Conservation (phyloP, 2,113 vertebrate genomes). For the Pyxicephalus adspersus region DNA sequence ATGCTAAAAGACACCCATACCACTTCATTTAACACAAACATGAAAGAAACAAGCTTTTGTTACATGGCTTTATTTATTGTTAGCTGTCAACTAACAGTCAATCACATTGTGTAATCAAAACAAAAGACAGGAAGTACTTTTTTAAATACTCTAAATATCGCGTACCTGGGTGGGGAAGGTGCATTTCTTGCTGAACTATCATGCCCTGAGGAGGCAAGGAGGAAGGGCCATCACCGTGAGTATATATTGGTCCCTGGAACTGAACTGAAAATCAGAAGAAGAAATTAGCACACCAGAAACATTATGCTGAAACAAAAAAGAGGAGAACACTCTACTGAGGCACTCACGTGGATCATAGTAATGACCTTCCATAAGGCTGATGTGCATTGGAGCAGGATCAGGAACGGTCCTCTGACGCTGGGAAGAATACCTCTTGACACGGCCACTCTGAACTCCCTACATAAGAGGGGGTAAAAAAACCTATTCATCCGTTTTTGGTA, state of each 20-base stretch:
- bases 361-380: conserved; percentile 96
- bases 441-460: conserved; percentile 79
- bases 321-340: neutral
- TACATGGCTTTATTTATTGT: no score
- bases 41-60: no score
- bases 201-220: conserved; percentile 93
- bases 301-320: neutral
- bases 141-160: no score
- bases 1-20: no score
- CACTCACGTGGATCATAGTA: conserved; percentile 93
- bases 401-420: conserved; percentile 90
- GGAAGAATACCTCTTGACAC: conserved; percentile 94
- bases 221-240: conserved; percentile 87
- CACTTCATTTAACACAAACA: no score
- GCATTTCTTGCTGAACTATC: conserved; percentile 97
- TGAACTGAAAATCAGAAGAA: conserved; percentile 77
- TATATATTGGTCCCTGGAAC: conserved; percentile 96
- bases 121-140: no score
- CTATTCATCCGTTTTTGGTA: no score
- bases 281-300: neutral
- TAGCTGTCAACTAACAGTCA: no score
- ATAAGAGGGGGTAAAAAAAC: neutral
- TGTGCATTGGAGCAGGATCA: conserved; percentile 89
- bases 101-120: no score
- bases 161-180: conserved; percentile 86